These are phyloP conservation scores for Subacronicta megacephala DNA, from an alignment of 2,888 invertebrate genomes.

Conservation along the genomic window DNA sequence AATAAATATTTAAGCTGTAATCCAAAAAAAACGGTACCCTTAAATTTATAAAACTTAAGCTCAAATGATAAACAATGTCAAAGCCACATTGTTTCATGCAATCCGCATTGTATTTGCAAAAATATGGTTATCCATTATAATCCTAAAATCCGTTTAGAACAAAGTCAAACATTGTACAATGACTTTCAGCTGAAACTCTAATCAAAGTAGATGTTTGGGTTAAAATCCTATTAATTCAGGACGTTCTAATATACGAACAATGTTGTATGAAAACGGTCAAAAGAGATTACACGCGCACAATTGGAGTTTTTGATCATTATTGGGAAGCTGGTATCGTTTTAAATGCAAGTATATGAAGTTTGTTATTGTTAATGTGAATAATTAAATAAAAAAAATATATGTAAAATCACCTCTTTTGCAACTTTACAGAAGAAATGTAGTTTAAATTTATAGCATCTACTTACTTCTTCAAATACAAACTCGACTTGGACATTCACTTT, in stretches of 20 bases:
- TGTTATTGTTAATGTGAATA: no score
- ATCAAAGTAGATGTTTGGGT: conserved; percentile 45
- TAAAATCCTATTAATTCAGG: conserved; percentile 53
- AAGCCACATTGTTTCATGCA: conserved; percentile 38
- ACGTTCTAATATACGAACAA: conserved; percentile 36
- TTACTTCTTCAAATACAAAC: no score
- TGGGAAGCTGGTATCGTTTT: conserved; percentile 7
- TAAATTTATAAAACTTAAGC: conserved; percentile 1
- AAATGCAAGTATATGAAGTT: no score
- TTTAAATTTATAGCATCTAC: no score
- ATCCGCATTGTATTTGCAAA: conserved; percentile 42
- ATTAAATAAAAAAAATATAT: no score
- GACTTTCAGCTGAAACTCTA: conserved; percentile 40
- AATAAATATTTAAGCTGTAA: not conserved
- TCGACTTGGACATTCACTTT: no score
- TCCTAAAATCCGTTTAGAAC: conserved; percentile 36
- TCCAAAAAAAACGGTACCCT: not conserved
- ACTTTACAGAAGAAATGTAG: no score
- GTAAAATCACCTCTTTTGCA: no score
- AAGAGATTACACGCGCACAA: conserved; percentile 50
- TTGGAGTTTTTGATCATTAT: conserved; percentile 43
- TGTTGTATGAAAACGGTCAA: conserved; percentile 46
- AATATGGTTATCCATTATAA: conserved; percentile 52
- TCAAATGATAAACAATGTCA: conserved; percentile 24
- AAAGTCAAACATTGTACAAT: conserved; percentile 46